Conservation (phyloP, 1,140 invertebrate genomes). For the Drosophila nigrodunni region DNA sequence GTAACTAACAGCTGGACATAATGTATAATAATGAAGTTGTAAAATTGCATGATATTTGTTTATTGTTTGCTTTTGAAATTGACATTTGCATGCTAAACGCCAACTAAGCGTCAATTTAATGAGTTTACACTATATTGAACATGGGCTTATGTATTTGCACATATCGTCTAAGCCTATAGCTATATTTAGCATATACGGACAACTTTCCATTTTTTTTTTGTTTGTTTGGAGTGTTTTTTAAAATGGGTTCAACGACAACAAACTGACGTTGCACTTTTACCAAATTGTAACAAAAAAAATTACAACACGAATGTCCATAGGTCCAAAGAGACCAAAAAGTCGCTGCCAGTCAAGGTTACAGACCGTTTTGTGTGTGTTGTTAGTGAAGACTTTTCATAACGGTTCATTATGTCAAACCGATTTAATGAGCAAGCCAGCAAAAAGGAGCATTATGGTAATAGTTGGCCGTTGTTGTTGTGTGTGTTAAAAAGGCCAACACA, state of each 20-base stretch:
- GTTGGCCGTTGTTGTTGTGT: conserved; percentile 6
- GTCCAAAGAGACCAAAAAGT: conserved; percentile 23
- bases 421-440: conserved; percentile 54
- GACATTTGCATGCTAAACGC: conserved; percentile 44
- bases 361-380: conserved; percentile 30
- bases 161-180: neutral
- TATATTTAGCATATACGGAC: conserved; percentile 3
- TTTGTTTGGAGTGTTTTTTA: too few relatives aligned
- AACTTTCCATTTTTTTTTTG: conserved; percentile 66
- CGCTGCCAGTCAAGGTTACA: conserved; percentile 71
- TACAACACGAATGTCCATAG: conserved; percentile 63
- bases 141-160: conserved; percentile 1
- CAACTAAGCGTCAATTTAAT: conserved; percentile 33
- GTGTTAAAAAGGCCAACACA: conserved; percentile 42
- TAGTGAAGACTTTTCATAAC: conserved; percentile 55
- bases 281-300: conserved; percentile 59
- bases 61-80: conserved; percentile 26
- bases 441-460: conserved; percentile 31
- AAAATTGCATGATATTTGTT: conserved; percentile 1
- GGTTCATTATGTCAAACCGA: conserved; percentile 79
- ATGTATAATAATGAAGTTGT: conserved; percentile 22
- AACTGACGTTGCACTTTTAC: conserved; percentile 79
- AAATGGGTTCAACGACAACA: conserved; percentile 69
- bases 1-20: neutral
- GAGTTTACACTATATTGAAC: conserved; percentile 25